Percentiles rank a stretch among this genome's conserved stretches.
Conservation (phyloP, 2,888 invertebrate species). For the Netelia virgata region DNA sequence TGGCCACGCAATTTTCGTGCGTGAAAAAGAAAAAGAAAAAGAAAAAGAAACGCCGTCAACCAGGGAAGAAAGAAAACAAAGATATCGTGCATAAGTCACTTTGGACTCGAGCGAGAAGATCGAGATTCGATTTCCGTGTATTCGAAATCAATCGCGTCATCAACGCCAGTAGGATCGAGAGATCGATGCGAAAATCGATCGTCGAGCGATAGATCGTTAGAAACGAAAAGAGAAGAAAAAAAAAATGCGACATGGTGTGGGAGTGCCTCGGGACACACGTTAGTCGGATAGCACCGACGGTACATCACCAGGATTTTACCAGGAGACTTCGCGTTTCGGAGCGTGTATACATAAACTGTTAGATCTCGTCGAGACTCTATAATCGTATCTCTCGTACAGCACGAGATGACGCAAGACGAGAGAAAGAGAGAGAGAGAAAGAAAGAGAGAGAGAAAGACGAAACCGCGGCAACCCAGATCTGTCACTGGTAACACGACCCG, state of each 20-base stretch:
- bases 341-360: conserved; percentile 60
- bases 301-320: conserved; percentile 53
- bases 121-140: conserved; percentile 55
- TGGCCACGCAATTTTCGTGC: conserved; percentile 37
- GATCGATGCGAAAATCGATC: conserved; percentile 65
- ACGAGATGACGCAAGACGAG: conserved; percentile 60
- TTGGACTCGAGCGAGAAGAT: background rate
- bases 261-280: conserved; percentile 65
- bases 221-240: conserved; percentile 31
- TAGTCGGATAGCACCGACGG: conserved; percentile 41
- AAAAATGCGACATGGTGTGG: conserved; percentile 53
- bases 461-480: conserved; percentile 80
- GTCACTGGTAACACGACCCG: conserved; percentile 74
- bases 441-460: conserved; percentile 42
- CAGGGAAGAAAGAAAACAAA: no score
- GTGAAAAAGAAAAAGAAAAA: conserved; percentile 14
- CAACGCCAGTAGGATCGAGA: conserved; percentile 54
- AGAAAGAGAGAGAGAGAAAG: conserved; percentile 35
- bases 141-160: conserved; percentile 50
- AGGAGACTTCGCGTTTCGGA: conserved; percentile 55
- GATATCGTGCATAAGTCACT: background rate
- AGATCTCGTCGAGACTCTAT: conserved; percentile 44
- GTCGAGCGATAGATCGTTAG: conserved; percentile 41
- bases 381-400: conserved; percentile 53
- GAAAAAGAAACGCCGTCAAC: background rate